A percentile compares a stretch with the other conserved stretches of the same genome.
Conservation (phyloP, 2,888 invertebrate genomes). For the Antheraea assamensis region DNA sequence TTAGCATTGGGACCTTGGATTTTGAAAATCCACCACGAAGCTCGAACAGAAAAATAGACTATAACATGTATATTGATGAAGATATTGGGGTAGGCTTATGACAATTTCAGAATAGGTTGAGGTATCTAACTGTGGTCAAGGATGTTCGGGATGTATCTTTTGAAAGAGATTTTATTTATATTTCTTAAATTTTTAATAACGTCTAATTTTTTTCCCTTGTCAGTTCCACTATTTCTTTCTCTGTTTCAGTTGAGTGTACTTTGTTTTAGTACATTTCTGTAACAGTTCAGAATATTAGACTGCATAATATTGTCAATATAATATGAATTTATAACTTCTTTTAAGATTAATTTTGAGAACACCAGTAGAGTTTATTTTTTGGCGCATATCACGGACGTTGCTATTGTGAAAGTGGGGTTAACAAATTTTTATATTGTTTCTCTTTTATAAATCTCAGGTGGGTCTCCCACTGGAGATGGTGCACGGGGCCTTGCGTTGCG, state of each 20-base stretch:
- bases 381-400: not conserved
- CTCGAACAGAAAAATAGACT: too few relatives aligned
- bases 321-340: not conserved
- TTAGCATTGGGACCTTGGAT: too few relatives aligned
- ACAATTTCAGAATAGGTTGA: too few relatives aligned
- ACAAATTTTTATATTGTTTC: not conserved
- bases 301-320: not conserved
- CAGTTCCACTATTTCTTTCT: not conserved
- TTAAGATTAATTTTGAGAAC: not conserved
- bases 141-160: too few relatives aligned
- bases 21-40: too few relatives aligned
- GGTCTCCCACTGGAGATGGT: conserved; percentile 98
- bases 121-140: too few relatives aligned
- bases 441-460: conserved; percentile 64
- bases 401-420: not conserved
- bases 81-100: too few relatives aligned
- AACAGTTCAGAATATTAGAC: not conserved
- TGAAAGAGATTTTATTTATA: too few relatives aligned
- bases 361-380: not conserved
- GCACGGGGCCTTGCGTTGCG: conserved; percentile 94
- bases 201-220: not conserved
- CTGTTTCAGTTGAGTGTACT: not conserved
- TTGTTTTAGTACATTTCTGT: not conserved
- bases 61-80: too few relatives aligned
- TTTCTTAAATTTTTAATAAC: not conserved